Conservation (phyloP, 2,797 vertebrate species). For the Hippoglossus hippoglossus region DNA sequence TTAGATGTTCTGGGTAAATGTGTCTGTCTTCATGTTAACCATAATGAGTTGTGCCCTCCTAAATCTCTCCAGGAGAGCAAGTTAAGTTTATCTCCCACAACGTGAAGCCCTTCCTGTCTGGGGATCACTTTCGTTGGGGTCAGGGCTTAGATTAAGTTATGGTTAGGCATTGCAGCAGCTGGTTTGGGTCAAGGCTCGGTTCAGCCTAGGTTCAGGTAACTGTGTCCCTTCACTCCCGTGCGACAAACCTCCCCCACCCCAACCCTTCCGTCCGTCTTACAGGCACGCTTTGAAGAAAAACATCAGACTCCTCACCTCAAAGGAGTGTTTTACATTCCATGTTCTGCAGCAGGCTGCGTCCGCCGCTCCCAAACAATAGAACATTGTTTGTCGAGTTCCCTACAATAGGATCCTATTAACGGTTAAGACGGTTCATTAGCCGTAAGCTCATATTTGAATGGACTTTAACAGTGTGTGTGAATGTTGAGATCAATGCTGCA, state of each 20-base stretch:
- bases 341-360: slow-evolving; percentile 36
- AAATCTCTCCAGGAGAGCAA: no score
- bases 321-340: slow-evolving; percentile 61
- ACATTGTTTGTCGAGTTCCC: slow-evolving; percentile 40
- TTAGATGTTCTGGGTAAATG: no score
- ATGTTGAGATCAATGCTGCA: not conserved
- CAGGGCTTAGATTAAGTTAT: no score
- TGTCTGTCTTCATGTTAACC: no score
- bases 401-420: slow-evolving; percentile 29
- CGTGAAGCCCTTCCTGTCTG: not conserved
- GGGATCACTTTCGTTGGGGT: not conserved
- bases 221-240: slow-evolving; percentile 31
- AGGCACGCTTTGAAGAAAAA: slow-evolving; percentile 66
- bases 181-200: not conserved
- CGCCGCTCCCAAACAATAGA: slow-evolving; percentile 28
- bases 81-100: not conserved
- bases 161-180: not conserved
- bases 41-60: no score
- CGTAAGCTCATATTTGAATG: slow-evolving; percentile 39
- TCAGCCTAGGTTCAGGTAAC: slow-evolving; percentile 1
- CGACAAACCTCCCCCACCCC: slow-evolving; percentile 17
- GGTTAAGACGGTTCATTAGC: slow-evolving; percentile 41
- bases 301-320: slow-evolving; percentile 57
- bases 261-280: slow-evolving; percentile 20
- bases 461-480: slow-evolving; percentile 4